phyloP scores from a whole-genome alignment of 2,797 vertebrate species.

The Crenuchus spilurus region DNA sequence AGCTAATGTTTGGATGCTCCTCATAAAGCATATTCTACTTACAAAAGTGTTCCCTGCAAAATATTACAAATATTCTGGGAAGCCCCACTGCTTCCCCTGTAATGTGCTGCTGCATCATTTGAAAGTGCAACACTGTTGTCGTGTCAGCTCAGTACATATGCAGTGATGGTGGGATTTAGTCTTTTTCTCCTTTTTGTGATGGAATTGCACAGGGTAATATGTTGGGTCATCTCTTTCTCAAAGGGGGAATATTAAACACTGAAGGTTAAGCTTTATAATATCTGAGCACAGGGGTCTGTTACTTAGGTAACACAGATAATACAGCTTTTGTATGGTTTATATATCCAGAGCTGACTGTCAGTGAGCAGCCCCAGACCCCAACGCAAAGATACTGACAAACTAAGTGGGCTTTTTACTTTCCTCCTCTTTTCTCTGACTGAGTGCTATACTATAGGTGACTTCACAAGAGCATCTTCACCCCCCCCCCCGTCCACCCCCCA shows the following conservation, averaged over 20 bases:
- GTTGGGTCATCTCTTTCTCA: slow-evolving; percentile 69
- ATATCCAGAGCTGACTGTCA: slow-evolving; percentile 64
- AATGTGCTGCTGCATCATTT: background rate
- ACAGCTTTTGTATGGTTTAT: slow-evolving; percentile 71
- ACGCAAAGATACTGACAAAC: slow-evolving; percentile 77
- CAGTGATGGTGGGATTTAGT: background rate
- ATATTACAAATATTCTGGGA: too few species aligned
- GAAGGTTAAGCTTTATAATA: slow-evolving; percentile 70
- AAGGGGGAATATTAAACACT: slow-evolving; percentile 71
- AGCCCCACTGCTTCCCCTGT: too few species aligned
- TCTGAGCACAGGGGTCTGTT: slow-evolving; percentile 68
- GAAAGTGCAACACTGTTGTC: background rate
- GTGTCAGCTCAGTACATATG: background rate
- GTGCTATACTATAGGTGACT: slow-evolving; percentile 64
- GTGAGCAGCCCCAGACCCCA: slow-evolving; percentile 73
- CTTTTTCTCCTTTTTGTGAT: background rate
- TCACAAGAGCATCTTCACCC: slow-evolving; percentile 68
- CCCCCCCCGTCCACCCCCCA: slow-evolving; percentile 61
- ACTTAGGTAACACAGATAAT: slow-evolving; percentile 72
- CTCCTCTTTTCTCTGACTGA: slow-evolving; percentile 47
- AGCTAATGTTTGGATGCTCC: too few species aligned
- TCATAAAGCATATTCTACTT: too few species aligned
- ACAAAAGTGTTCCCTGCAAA: too few species aligned
- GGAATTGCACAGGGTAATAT: slow-evolving; percentile 69
- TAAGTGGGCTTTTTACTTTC: slow-evolving; percentile 56